Percentiles rank a stretch among this genome's conserved stretches.
These are phyloP conservation scores for Oscheius sp. DNA, from an alignment of 2,888 invertebrate genomes.

Conservation along the genomic window DNA sequence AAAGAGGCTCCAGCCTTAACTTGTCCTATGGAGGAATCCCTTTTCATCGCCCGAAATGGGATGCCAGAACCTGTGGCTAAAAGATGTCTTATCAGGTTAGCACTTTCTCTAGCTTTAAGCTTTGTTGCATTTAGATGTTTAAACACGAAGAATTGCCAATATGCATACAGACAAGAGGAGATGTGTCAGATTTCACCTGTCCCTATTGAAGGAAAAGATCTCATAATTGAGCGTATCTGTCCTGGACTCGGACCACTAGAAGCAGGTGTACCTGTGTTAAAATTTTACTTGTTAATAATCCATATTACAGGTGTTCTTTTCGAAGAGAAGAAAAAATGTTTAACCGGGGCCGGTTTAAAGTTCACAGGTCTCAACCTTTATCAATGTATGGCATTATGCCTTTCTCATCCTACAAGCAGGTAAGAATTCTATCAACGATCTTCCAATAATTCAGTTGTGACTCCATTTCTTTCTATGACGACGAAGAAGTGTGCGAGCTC, in stretches of 20 bases:
- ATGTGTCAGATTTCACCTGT: conserved; percentile 7
- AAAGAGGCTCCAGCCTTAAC: neutral
- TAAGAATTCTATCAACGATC: neutral
- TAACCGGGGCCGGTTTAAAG: neutral
- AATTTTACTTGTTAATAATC: neutral
- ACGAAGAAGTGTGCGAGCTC: conserved; percentile 11
- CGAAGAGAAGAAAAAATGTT: conserved; percentile 40
- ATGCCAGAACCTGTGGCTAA: conserved; percentile 26
- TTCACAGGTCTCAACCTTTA: conserved; percentile 34
- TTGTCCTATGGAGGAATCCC: conserved; percentile 8
- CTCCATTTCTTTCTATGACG: conserved; percentile 6
- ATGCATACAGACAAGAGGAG: neutral
- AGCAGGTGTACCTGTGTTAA: neutral
- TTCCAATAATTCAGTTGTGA: conserved; percentile 13
- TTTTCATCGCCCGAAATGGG: conserved; percentile 30
- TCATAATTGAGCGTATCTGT: conserved; percentile 15
- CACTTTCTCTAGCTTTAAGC: neutral
- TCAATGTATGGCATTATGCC: conserved; percentile 46
- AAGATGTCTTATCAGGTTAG: conserved; percentile 37
- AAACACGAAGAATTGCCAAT: conserved; percentile 7
- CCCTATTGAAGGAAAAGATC: neutral
- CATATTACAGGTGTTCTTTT: conserved; percentile 35
- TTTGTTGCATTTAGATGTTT: conserved; percentile 3
- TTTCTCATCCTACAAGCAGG: conserved; percentile 46
- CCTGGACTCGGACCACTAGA: conserved; percentile 13